phyloP scores from a whole-genome alignment of 1,140 invertebrate species.

The Phortica variegata region DNA sequence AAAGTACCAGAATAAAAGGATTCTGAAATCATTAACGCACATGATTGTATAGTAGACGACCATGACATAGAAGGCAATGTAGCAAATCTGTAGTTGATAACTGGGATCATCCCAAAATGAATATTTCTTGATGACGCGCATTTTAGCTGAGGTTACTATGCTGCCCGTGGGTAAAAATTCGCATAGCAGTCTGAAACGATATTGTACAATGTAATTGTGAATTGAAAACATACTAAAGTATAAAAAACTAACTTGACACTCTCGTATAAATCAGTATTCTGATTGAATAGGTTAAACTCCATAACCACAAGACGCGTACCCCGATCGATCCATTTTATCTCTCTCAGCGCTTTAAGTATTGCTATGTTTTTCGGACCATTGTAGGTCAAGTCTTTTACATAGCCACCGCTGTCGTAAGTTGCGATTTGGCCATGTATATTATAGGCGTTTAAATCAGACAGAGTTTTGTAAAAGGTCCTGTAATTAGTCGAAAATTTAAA shows the following conservation, averaged over 20 bases:
- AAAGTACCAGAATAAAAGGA: neutral
- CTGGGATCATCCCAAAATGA: too few relatives aligned
- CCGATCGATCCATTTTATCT: conserved; percentile 22
- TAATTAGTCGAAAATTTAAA: neutral
- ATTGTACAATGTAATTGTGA: too few relatives aligned
- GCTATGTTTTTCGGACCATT: conserved; percentile 1
- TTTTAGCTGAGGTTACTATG: conserved; percentile 6
- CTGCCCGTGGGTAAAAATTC: conserved; percentile 13
- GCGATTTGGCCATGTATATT: conserved; percentile 1
- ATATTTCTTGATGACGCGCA: conserved; percentile 8
- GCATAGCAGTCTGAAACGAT: conserved; percentile 9
- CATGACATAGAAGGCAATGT: too few relatives aligned
- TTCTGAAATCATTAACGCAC: neutral
- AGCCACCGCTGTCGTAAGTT: conserved; percentile 19
- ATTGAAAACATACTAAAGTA: too few relatives aligned
- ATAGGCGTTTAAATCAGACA: neutral
- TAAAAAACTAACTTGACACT: conserved; percentile 28
- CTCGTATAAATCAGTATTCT: conserved; percentile 16
- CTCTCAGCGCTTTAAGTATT: conserved; percentile 9
- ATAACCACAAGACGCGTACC: conserved; percentile 19
- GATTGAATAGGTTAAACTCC: conserved; percentile 24
- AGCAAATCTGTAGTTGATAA: too few relatives aligned
- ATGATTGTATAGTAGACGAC: too few relatives aligned
- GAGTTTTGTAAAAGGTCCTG: conserved; percentile 11
- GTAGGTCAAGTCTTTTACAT: conserved; percentile 16